These are phyloP conservation scores for Lycia hirtaria DNA, from an alignment of 2,888 invertebrate species.

Conservation along the genomic window DNA sequence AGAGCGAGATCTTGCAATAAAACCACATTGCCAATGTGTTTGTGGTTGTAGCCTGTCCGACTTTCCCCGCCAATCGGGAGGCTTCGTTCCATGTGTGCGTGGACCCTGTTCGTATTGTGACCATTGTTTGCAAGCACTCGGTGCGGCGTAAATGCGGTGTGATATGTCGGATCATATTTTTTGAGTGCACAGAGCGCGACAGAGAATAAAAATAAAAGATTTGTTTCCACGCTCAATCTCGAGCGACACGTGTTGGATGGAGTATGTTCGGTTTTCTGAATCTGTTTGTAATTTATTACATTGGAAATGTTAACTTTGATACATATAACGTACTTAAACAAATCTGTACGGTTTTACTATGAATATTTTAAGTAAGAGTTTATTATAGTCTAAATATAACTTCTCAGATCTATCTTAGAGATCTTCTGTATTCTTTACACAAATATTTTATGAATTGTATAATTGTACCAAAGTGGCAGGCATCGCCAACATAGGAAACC, in stretches of 20 bases:
- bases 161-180: constrained; percentile 53
- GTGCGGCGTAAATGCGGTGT: constrained; percentile 47
- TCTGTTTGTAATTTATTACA: constrained; percentile 25
- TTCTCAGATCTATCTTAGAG: too few species aligned
- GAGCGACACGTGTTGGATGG: constrained; percentile 41
- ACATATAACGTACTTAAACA: not conserved
- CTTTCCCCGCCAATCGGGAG: constrained; percentile 59
- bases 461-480: not conserved
- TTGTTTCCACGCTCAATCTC: constrained; percentile 47
- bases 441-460: too few species aligned
- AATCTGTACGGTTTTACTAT: too few species aligned
- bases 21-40: constrained; percentile 61
- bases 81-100: constrained; percentile 49
- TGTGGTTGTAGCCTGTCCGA: constrained; percentile 57
- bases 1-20: constrained; percentile 65
- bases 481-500: not conserved
- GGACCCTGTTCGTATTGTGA: constrained; percentile 45
- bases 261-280: constrained; percentile 20
- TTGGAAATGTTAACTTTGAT: not conserved
- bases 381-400: too few species aligned
- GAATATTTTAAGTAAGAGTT: too few species aligned
- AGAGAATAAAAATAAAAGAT: constrained; percentile 51
- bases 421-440: too few species aligned
- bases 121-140: constrained; percentile 56
- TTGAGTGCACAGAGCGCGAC: constrained; percentile 45